Evolutionary conservation across 2,113 vertebrate genomes (phyloP).

Genomic region (Chiloscyllium plagiosum): DNA sequence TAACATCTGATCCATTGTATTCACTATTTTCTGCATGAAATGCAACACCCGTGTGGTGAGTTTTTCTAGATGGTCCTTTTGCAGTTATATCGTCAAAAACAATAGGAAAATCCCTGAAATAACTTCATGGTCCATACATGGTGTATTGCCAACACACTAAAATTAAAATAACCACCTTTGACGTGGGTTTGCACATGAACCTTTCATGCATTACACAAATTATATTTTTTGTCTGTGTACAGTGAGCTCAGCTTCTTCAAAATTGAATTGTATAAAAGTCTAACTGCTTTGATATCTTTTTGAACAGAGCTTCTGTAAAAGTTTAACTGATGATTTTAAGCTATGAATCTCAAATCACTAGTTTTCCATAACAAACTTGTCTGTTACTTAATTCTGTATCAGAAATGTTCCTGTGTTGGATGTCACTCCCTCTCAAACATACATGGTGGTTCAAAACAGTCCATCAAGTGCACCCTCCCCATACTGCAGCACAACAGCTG

Average conservation of each 20-base stretch:
- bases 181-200: background rate
- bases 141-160: background rate
- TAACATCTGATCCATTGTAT: background rate
- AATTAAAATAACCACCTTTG: background rate
- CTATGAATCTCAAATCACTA: background rate
- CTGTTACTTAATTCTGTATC: slow-evolving; percentile 38
- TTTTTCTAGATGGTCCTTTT: background rate
- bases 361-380: background rate
- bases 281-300: background rate
- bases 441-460: slow-evolving; percentile 69
- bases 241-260: background rate
- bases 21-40: background rate
- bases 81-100: background rate
- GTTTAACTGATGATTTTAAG: background rate
- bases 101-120: background rate
- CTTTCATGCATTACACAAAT: background rate
- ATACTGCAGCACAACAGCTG: slow-evolving; percentile 58
- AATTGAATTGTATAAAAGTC: background rate
- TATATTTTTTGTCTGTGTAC: background rate
- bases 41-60: background rate
- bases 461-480: slow-evolving; percentile 65
- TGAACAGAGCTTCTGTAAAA: background rate
- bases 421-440: slow-evolving; percentile 62
- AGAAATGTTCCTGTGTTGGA: slow-evolving; percentile 69
- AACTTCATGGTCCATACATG: background rate